phyloP scores from a whole-genome alignment of 2,113 vertebrate species.

The Circaetus gallicus region DNA sequence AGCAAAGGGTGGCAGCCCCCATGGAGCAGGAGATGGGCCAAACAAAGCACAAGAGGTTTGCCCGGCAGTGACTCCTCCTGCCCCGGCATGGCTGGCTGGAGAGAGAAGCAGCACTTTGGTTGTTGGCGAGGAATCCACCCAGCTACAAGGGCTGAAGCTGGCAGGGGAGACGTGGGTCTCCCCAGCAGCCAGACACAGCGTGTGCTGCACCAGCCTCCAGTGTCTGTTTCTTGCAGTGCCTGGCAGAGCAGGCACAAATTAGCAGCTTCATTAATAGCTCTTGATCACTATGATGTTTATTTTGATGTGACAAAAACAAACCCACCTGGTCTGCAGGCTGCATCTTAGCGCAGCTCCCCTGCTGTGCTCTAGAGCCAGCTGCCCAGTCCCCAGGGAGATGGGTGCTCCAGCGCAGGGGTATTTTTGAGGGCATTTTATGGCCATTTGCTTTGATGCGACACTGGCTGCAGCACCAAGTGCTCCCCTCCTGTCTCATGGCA shows the following conservation, averaged over 20 bases:
- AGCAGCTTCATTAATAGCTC: slow-evolving; percentile 37
- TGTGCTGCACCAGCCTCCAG: background rate
- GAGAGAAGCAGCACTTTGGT: background rate
- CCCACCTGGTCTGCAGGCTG: background rate
- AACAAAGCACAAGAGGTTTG: background rate
- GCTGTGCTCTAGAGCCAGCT: accelerated
- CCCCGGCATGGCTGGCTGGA: background rate
- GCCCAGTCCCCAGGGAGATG: background rate
- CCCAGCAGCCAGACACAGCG: background rate
- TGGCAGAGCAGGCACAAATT: slow-evolving; percentile 26
- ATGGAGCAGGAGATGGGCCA: background rate
- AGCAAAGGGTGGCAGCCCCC: background rate
- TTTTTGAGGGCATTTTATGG: background rate
- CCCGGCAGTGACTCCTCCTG: background rate
- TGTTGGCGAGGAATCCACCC: background rate
- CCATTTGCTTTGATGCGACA: background rate
- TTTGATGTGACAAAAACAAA: background rate
- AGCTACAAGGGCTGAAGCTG: background rate
- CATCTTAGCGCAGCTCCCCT: background rate
- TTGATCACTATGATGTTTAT: background rate
- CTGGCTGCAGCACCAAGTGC: background rate
- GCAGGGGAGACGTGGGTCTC: background rate
- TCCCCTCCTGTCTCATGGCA: background rate
- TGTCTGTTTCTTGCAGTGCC: background rate
- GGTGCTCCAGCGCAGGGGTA: background rate